A percentile compares a stretch with the other conserved stretches of the same genome.
Evolutionary conservation across 1,140 invertebrate genomes (phyloP).

Genomic region (Caenorhabditis briggsae): DNA sequence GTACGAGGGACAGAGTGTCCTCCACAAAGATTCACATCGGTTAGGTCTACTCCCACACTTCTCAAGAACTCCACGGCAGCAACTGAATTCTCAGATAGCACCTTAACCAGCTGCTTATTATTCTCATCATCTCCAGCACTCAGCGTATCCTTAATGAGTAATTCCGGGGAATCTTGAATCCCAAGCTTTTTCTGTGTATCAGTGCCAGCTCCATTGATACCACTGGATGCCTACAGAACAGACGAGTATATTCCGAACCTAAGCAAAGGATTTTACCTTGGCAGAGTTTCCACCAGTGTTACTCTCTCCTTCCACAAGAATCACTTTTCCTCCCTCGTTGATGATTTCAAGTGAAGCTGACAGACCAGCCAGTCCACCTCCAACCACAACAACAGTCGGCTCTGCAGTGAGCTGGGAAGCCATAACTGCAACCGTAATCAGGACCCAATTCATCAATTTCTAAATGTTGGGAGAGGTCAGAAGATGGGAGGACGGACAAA

Average conservation of each 20-base stretch:
- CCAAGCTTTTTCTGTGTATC: conserved; percentile 70
- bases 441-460: conserved; percentile 31
- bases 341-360: conserved; percentile 76
- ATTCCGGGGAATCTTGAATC: conserved; percentile 72
- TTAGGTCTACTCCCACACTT: conserved; percentile 73
- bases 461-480: background rate
- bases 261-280: conserved; percentile 70
- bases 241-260: background rate
- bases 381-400: conserved; percentile 76
- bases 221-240: conserved; percentile 51
- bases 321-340: conserved; percentile 71
- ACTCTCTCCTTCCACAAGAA: conserved; percentile 77
- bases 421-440: conserved; percentile 36
- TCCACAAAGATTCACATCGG: conserved; percentile 78
- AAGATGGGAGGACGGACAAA: background rate
- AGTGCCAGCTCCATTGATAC: conserved; percentile 77
- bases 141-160: conserved; percentile 77
- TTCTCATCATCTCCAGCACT: conserved; percentile 77
- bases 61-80: conserved; percentile 70
- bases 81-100: conserved; percentile 66
- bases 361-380: conserved; percentile 77
- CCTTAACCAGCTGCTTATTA: conserved; percentile 74
- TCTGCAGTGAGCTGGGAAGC: conserved; percentile 58
- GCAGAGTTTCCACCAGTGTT: conserved; percentile 78
- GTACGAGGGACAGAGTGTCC: conserved; percentile 78